These are phyloP conservation scores for Amaurobius ferox DNA, from an alignment of 2,888 invertebrate species.

Conservation along the genomic window DNA sequence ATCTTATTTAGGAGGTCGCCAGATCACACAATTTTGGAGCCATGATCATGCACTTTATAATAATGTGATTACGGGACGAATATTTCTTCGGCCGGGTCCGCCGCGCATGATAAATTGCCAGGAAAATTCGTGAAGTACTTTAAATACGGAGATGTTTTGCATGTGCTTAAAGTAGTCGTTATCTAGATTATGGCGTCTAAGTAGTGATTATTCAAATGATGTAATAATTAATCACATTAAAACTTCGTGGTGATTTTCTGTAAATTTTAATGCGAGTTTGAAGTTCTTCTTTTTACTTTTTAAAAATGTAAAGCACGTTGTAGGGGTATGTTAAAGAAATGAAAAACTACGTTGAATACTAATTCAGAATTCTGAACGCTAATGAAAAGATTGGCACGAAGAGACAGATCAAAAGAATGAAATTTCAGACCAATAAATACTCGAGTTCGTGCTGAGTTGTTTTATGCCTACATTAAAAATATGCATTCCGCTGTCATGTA, in stretches of 20 bases:
- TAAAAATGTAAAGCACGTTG: no score
- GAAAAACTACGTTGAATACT: no score
- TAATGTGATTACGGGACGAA: constrained; percentile 30
- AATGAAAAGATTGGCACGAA: no score
- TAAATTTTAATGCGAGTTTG: neutral
- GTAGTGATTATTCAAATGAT: neutral
- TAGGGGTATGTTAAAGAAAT: no score
- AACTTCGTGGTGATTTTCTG: neutral
- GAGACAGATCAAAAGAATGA: no score
- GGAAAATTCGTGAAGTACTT: constrained; percentile 24
- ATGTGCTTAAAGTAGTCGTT: neutral
- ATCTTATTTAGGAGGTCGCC: constrained; percentile 30
- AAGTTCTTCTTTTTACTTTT: no score
- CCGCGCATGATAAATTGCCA: constrained; percentile 17
- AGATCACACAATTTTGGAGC: constrained; percentile 33
- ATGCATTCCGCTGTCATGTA: no score
- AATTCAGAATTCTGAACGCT: no score
- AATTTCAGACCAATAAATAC: no score
- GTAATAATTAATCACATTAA: neutral
- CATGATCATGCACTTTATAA: constrained; percentile 27
- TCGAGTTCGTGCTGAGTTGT: no score
- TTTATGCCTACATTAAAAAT: no score
- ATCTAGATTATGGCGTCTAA: constrained; percentile 8
- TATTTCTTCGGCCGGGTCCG: neutral
- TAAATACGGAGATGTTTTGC: neutral